phyloP scores from a whole-genome alignment of 1,140 invertebrate genomes.

The Leptinotarsa texana region DNA sequence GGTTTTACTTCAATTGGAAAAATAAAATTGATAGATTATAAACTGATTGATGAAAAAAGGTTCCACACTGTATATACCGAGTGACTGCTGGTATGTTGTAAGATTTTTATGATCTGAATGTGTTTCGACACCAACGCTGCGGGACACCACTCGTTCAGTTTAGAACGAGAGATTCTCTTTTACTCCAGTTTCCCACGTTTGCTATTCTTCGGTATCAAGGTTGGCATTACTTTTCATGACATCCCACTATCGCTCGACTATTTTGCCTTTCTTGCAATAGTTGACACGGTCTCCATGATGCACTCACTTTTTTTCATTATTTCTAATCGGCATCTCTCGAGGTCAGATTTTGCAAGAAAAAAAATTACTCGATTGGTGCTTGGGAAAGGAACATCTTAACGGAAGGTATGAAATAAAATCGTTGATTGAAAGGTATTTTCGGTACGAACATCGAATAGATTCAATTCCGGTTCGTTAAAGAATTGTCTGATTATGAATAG shows the following conservation, averaged over 20 bases:
- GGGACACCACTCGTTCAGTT: slow-evolving; percentile 7
- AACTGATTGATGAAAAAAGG: too few species aligned
- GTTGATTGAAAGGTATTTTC: too few species aligned
- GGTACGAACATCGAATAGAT: too few species aligned
- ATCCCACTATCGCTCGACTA: slow-evolving; percentile 4
- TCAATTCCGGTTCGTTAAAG: too few species aligned
- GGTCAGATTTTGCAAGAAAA: not conserved
- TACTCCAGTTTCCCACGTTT: slow-evolving; percentile 27
- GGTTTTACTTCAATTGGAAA: too few species aligned
- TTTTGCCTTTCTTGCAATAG: slow-evolving; percentile 1
- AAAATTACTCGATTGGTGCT: not conserved
- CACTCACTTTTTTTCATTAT: slow-evolving; percentile 2
- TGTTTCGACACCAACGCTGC: slow-evolving; percentile 20
- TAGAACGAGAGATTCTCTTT: slow-evolving; percentile 22
- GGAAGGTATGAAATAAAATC: too few species aligned
- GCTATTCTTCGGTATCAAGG: slow-evolving; percentile 14
- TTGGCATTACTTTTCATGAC: slow-evolving; percentile 5
- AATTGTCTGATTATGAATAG: too few species aligned
- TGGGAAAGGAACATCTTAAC: too few species aligned
- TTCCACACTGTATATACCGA: not conserved
- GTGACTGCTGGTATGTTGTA: not conserved
- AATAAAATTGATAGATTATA: too few species aligned
- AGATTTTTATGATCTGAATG: slow-evolving; percentile 9
- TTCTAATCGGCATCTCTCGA: not conserved
- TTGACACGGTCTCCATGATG: slow-evolving; percentile 1